These are phyloP conservation scores for Athalia cordata DNA, from an alignment of 2,888 invertebrate species.

Conservation along the genomic window DNA sequence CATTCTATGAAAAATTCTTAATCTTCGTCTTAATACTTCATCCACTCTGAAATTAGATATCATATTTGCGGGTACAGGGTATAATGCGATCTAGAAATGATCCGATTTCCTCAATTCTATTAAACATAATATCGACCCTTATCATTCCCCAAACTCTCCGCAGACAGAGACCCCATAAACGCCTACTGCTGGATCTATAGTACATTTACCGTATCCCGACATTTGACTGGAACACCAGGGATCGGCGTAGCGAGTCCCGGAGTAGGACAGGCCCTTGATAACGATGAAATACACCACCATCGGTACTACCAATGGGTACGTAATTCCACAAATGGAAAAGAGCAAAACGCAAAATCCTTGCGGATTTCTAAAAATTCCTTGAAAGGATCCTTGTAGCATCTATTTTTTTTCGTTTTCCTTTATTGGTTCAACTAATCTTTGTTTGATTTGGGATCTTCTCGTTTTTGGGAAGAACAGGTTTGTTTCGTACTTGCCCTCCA, in stretches of 20 bases:
- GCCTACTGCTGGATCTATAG: conserved; percentile 89
- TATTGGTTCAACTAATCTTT: background rate
- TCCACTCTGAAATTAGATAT: too few species aligned
- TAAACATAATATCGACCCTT: background rate
- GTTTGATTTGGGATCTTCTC: conserved; percentile 1
- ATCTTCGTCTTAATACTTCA: too few species aligned
- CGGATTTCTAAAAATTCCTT: background rate
- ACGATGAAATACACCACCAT: conserved; percentile 77
- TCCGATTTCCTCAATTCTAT: conserved; percentile 26
- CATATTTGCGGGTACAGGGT: too few species aligned
- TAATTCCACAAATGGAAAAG: conserved; percentile 7
- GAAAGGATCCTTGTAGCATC: background rate
- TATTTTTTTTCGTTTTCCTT: background rate
- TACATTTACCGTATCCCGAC: conserved; percentile 77
- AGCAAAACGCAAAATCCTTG: background rate
- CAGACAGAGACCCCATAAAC: conserved; percentile 80
- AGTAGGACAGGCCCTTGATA: conserved; percentile 72
- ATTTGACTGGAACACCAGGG: conserved; percentile 74
- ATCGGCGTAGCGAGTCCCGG: conserved; percentile 75
- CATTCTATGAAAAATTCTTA: too few species aligned
- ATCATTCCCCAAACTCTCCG: conserved; percentile 6
- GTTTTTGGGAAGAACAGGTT: conserved; percentile 57
- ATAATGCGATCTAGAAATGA: conserved; percentile 6
- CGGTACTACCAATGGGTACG: conserved; percentile 84
- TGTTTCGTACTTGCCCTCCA: conserved; percentile 82